Base-by-base conservation (phyloP, 64 coral and sea anemone species). In the Pachyseris speciosa region DNA sequence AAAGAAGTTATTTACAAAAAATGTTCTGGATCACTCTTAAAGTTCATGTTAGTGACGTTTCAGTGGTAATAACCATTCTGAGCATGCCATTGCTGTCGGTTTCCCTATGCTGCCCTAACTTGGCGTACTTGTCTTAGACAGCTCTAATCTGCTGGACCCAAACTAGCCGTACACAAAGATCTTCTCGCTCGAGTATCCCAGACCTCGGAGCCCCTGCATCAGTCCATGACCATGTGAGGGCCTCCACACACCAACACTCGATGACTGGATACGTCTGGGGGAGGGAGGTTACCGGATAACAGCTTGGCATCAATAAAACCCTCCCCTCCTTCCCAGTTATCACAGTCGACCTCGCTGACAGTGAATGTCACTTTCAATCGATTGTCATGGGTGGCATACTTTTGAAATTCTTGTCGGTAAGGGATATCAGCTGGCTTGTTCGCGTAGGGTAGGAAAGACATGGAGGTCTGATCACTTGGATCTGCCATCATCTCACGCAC, bases 141-240 rank as follows among this genome's bases (percentile, higher is more conserved):
- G 88, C 75, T 53, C 59, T 22, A 1, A 90, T 80, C 25, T 90
- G 88, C 42, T 90, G 74, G 22, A 55, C 2, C 88, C 88, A 69
- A 90, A 81, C 45, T 81, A 75, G 4, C 88, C 88, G 63, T 90
- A 90, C 9, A 90, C 88, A 80, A 90, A 90, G 24, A 90, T 70
- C 52, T 81, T 81, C 3, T 83, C 88, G 53, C 88, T 90, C 28
- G 34, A 27, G 61, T 90, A 90, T 1, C 88, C 75, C 7, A 90
- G 40, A 15, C 36, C 64, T 50, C 63, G 50, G 41, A 90, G 67
- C 27, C 37, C 75, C 50, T 90, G 75, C 6, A 90, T 63, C 45
- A 83, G 75, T 25, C 63, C 20, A 77, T 52, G 30, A 57, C 75
- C 75, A 90, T 80, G 5, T 44, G 78, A 28, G 88, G 88, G 2